Percentiles rank a stretch among this genome's conserved stretches.
Evolutionary conservation across 2,888 invertebrate species (phyloP).

Genomic region (Oligia fasciuncula): DNA sequence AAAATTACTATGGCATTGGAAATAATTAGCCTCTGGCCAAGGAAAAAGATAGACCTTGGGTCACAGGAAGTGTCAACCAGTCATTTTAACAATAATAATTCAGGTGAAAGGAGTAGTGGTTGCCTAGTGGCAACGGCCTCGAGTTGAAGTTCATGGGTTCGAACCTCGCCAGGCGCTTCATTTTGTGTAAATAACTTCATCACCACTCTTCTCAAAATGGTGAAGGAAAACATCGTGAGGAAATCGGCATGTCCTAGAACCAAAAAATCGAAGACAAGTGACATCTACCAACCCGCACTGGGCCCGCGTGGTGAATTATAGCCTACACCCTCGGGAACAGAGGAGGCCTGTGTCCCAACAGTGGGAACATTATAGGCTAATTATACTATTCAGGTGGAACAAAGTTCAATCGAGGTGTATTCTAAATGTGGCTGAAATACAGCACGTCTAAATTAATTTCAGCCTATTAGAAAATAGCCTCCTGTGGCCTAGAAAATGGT

Average conservation of each 20-base stretch:
- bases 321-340: not conserved
- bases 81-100: constrained; percentile 9
- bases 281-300: not conserved
- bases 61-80: not conserved
- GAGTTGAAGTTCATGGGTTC: not conserved
- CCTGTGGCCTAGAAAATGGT: constrained; percentile 41
- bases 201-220: not conserved
- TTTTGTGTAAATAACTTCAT: not conserved
- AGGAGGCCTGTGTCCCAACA: not conserved
- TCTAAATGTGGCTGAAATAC: constrained; percentile 19
- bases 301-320: not conserved
- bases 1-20: no score
- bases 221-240: not conserved
- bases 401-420: not conserved
- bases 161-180: not conserved
- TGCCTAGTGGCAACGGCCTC: not conserved
- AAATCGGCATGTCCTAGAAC: not conserved
- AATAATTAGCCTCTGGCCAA: not conserved
- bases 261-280: not conserved
- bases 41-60: no score
- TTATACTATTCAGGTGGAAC: constrained; percentile 1
- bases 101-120: not conserved
- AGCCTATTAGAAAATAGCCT: constrained; percentile 34
- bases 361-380: not conserved
- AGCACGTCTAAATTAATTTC: constrained; percentile 21